Evolutionary conservation across 2,797 vertebrate species (phyloP), one percentile per base, ranked within the genome.

Genomic region (Neopelma chrysocephalum): DNA sequence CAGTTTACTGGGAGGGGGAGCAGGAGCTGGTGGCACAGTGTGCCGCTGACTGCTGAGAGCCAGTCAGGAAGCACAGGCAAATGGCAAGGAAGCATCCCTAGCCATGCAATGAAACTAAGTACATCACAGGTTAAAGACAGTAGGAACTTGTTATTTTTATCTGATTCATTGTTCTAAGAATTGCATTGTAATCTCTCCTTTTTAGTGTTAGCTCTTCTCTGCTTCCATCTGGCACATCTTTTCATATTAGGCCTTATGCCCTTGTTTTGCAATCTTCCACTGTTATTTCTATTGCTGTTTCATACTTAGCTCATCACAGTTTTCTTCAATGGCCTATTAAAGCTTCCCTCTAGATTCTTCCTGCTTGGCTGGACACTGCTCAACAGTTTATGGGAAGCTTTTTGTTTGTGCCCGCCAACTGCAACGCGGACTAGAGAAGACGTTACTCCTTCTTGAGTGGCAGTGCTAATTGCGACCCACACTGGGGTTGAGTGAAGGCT

Each of bases 321-420:
- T 94, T 90, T 90, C 68, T 92, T 96, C 87, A 94, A 22, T 92
- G 81, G 66, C 82, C 88, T 90, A 57, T 95, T 96, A 95, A 97
- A 94, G 45, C 87, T 93, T 93, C 45, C 69, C 87, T 76, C 70
- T 20, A 11, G 73, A 79, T 94, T 92, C 43, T 91, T 93, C 82
- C 77, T 91, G 91, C 93, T 89, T 71, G 7, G 43, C 64, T 96
- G 93, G 82, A 73, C 79, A 54, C 88, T 1, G 38, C 82, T 87
- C 66, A 93, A 18, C 40, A 31, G 19, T 89, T 92, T 82, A 64
- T 91, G 89, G 90, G 80, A 73, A 82, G 82, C 53, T 89, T 89
- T 96, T 96, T 95, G 91, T 97, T 89, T 64, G 56, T 89, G 94
- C 70, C 77, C 1, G 0, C 89, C 82, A 88, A 73, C 76, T 94